Base-by-base conservation (phyloP, 2,797 vertebrate species). In the Gallinago stenura region DNA sequence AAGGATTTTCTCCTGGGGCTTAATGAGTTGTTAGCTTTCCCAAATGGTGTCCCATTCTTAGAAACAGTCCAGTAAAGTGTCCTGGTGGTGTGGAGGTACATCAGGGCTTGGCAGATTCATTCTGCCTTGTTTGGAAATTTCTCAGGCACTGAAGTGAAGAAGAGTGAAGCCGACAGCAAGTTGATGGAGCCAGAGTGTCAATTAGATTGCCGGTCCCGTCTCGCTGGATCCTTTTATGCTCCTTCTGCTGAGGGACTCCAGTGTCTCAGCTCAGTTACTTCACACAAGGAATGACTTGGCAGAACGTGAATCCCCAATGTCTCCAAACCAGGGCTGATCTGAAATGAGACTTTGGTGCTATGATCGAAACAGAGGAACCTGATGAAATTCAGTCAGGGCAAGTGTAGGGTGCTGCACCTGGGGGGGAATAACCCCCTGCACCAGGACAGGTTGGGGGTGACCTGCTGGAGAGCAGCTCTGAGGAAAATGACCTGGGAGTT, bases 1-100 rank as follows among this genome's bases (percentile, higher is more conserved):
- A 58, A 92, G 33, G 58, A 60, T 89, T 96, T 96, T 94, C 54
- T 96, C 19, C 48, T 41, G 41, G 41, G 77, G 72, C 65, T 83
- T 89, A 91, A 90, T 71, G 86, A 91, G 82, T 57, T 94, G 73
- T 81, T 80, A 24, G 65, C 43, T 79, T 80, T 71, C 68, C 51
- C 60, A 56, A 85, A 69, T 46, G 51, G 30, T 45, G 41, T 91
- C 89, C 83, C n/a, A 2, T 81, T 91, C 91, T 92, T 79, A 68
- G 61, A 88, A 61, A 41, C 76, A 61, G 77, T 48, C 82, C 88
- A 39, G 78, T 46, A 28, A 89, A 89, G 51, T 26, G 48, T 87
- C 61, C 64, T 60, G 57, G 91, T 51, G 84, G 76, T 41, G 45
- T 78, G 61, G 81, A 54, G 1, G 7, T 83, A 18, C 61, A 33